A percentile compares a stretch with the other conserved stretches of the same genome.
These are phyloP conservation scores for Hirtodrosophila alboralis DNA, from an alignment of 2,888 invertebrate species.

Conservation along the genomic window DNA sequence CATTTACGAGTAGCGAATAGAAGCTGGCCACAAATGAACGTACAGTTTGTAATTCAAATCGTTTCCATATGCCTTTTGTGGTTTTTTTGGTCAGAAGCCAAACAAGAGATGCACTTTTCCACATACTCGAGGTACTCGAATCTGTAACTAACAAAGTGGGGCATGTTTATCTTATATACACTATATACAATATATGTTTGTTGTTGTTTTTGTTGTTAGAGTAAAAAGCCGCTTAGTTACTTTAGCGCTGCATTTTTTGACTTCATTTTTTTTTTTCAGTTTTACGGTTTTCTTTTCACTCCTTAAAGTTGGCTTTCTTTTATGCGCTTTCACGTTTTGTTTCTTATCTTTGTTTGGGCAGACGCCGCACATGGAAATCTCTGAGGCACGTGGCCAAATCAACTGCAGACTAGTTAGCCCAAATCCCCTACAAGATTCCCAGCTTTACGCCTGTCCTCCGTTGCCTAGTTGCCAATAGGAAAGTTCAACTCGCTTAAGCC, in stretches of 20 bases:
- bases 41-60: conserved; percentile 72
- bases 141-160: conserved; percentile 63
- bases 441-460: background rate
- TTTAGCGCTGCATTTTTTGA: conserved; percentile 60
- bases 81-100: conserved; percentile 79
- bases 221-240: conserved; percentile 51
- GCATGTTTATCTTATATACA: conserved; percentile 36
- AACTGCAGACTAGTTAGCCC: conserved; percentile 5
- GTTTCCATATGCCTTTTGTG: conserved; percentile 56
- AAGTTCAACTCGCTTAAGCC: conserved; percentile 51
- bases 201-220: conserved; percentile 33
- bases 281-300: conserved; percentile 11
- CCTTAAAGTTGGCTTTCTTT: conserved; percentile 28
- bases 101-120: conserved; percentile 58
- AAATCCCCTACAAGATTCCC: conserved; percentile 1
- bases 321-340: conserved; percentile 6
- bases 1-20: conserved; percentile 16
- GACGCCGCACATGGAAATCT: conserved; percentile 45
- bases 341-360: conserved; percentile 68
- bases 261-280: conserved; percentile 30
- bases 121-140: conserved; percentile 27
- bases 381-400: conserved; percentile 41
- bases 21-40: conserved; percentile 26
- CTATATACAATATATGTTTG: conserved; percentile 7
- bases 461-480: conserved; percentile 21